Conservation (phyloP, 2,113 vertebrate genomes). For the Mesembrinibis cayennensis region DNA sequence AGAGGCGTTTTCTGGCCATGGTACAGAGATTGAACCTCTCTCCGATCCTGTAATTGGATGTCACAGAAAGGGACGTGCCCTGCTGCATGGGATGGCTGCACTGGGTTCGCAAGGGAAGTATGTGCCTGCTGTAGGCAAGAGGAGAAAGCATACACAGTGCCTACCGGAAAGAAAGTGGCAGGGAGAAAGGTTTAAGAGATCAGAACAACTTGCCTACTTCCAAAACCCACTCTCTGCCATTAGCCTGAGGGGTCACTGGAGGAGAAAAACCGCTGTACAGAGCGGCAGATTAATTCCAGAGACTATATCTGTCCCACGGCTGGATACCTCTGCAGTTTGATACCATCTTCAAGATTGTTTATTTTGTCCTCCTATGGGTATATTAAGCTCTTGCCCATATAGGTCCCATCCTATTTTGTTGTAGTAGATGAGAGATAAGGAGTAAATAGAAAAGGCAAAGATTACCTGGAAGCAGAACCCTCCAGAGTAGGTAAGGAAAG, state of each 20-base stretch:
- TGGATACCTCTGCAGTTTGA: not conserved
- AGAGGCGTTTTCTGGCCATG: not conserved
- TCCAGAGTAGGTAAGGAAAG: not conserved
- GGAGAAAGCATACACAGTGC: rapidly evolving
- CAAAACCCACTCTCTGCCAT: not conserved
- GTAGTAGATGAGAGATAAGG: not conserved
- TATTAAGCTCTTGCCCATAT: not conserved
- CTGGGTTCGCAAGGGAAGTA: not conserved
- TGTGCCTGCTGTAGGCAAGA: not conserved
- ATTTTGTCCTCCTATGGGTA: not conserved
- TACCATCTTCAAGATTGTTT: not conserved
- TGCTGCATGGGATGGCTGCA: not conserved
- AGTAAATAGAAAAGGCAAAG: not conserved
- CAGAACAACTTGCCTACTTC: not conserved
- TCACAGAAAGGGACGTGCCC: not conserved
- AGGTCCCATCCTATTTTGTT: not conserved
- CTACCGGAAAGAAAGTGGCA: not conserved
- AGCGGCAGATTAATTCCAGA: not conserved
- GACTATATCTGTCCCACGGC: rapidly evolving
- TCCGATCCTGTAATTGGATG: rapidly evolving
- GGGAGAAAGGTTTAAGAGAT: not conserved
- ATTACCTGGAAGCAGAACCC: not conserved
- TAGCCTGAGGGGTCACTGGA: not conserved
- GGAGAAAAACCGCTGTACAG: not conserved
- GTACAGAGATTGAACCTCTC: not conserved